phyloP scores from a whole-genome alignment of 1,140 invertebrate species.

The Spodoptera frugiperda region DNA sequence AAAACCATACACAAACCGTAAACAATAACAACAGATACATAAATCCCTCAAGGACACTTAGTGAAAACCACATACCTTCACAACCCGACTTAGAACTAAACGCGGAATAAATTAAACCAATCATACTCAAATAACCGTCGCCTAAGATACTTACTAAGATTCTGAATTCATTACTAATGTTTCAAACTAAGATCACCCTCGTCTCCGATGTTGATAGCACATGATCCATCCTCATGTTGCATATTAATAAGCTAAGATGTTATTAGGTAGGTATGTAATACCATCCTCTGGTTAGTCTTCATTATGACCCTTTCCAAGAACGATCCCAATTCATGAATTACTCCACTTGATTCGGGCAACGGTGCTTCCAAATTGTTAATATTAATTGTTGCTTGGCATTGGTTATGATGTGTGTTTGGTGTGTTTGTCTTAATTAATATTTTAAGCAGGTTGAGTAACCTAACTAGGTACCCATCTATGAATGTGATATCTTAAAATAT shows the following conservation, averaged over 20 bases:
- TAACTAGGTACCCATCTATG: no score
- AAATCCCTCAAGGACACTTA: not conserved
- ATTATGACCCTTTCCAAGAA: not conserved
- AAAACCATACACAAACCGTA: no score
- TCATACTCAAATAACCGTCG: slow-evolving; percentile 57
- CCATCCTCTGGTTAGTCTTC: slow-evolving; percentile 7
- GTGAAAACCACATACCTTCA: not conserved
- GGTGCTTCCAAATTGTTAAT: not conserved
- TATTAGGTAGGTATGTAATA: slow-evolving; percentile 61
- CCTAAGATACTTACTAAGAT: slow-evolving; percentile 60
- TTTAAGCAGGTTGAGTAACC: not conserved
- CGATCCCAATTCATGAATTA: slow-evolving; percentile 26
- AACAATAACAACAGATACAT: no score
- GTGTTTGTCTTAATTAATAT: not conserved
- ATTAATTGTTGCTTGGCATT: slow-evolving; percentile 30
- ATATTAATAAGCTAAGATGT: slow-evolving; percentile 76
- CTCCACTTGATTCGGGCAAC: slow-evolving; percentile 24
- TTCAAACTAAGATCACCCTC: slow-evolving; percentile 72
- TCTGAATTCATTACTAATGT: slow-evolving; percentile 78
- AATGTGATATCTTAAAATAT: no score
- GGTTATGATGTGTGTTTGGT: not conserved
- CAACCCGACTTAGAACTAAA: not conserved
- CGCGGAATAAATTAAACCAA: slow-evolving; percentile 46
- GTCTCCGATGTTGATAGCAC: slow-evolving; percentile 65
- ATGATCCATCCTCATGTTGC: slow-evolving; percentile 63